phyloP scores from a whole-genome alignment of 2,113 vertebrate genomes.

The Mesoclemmys tuberculata region DNA sequence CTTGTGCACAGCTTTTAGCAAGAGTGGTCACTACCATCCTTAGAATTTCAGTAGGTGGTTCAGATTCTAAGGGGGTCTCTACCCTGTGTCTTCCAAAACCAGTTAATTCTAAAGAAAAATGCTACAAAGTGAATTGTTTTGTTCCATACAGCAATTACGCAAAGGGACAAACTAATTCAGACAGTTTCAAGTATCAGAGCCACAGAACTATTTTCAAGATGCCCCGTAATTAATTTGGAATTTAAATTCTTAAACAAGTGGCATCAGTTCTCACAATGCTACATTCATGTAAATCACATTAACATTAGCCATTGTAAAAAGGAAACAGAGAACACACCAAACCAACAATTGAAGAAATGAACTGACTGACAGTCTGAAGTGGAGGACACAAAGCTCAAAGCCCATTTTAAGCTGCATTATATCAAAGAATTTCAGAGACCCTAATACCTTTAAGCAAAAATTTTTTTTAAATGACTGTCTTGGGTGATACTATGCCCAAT shows the following conservation, averaged over 20 bases:
- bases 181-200: not conserved
- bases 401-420: not conserved
- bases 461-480: no score
- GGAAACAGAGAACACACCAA: not conserved
- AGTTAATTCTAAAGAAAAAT: not conserved
- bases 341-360: not conserved
- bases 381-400: not conserved
- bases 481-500: not conserved
- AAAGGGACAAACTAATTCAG: not conserved
- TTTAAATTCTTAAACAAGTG: not conserved
- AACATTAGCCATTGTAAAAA: not conserved
- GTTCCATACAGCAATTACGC: rapidly evolving
- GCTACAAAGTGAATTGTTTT: not conserved
- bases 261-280: not conserved
- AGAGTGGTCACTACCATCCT: not conserved
- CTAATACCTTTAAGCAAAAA: not conserved
- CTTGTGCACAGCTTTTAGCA: not conserved
- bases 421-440: not conserved
- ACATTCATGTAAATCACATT: rapidly evolving
- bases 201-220: not conserved
- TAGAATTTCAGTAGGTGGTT: not conserved
- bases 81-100: not conserved
- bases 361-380: not conserved
- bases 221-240: not conserved
- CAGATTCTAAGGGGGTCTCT: not conserved